Evolutionary conservation across 2,113 vertebrate genomes (phyloP).

Genomic region (Pipa parva): DNA sequence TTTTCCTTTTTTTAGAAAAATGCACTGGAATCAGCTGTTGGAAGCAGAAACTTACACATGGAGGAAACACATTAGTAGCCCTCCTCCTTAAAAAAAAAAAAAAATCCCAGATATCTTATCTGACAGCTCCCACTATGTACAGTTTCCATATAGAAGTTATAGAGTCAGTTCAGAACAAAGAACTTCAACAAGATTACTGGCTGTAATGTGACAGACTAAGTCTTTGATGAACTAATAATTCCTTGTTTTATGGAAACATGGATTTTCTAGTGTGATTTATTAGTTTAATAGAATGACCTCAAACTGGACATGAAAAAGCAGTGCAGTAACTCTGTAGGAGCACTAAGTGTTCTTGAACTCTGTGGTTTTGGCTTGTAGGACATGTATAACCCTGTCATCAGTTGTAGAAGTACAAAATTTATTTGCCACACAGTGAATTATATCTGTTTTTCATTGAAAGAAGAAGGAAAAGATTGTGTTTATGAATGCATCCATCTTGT

Average conservation of each 20-base stretch:
- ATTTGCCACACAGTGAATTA: background rate
- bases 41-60: no score
- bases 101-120: no score
- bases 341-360: background rate
- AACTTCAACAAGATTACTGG: background rate
- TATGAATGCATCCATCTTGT: no score
- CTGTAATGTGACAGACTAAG: background rate
- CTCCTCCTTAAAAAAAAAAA: no score
- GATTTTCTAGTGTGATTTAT: conserved; percentile 10
- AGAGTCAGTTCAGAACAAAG: no score
- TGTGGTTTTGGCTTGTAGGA: background rate
- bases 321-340: background rate
- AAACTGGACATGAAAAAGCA: conserved; percentile 7
- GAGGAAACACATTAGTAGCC: no score
- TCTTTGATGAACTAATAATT: conserved; percentile 15
- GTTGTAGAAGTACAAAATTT: background rate
- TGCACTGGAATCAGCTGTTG: no score
- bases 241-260: conserved; percentile 12
- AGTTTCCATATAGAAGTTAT: no score
- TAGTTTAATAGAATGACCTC: conserved; percentile 1
- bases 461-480: no score
- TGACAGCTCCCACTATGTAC: no score
- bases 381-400: background rate
- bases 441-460: no score
- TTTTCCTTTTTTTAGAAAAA: no score